Evolutionary conservation across 2,113 vertebrate genomes (phyloP).

Genomic region (Alaudala cheleensis): DNA sequence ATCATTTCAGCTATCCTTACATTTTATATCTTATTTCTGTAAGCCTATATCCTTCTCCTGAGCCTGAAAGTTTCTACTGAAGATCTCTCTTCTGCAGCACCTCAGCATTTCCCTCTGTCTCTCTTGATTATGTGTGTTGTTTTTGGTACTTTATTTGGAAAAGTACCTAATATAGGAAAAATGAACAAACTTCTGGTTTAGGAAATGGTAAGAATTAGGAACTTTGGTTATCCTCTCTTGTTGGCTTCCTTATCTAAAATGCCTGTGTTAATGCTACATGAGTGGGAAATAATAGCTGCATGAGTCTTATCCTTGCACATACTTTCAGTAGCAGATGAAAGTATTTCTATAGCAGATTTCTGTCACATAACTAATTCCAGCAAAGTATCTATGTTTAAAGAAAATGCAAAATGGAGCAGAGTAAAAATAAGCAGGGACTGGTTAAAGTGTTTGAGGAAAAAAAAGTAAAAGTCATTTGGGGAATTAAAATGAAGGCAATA

Average conservation of each 20-base stretch:
- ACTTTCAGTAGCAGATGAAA: not conserved
- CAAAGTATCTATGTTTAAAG: not conserved
- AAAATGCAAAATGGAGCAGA: not conserved
- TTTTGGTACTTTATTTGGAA: not conserved
- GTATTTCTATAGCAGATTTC: too few species aligned
- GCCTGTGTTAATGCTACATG: not conserved
- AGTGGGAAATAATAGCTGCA: not conserved
- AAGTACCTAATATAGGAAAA: not conserved
- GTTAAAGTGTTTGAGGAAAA: not conserved
- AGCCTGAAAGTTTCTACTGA: not conserved
- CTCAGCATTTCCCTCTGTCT: not conserved
- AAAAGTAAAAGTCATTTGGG: not conserved
- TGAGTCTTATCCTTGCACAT: not conserved
- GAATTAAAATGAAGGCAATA: not conserved
- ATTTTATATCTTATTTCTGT: not conserved
- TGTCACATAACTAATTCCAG: not conserved
- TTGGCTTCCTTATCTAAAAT: not conserved
- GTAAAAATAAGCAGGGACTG: not conserved
- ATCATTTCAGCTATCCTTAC: conserved; percentile 1
- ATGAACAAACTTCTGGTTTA: not conserved
- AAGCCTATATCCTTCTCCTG: not conserved
- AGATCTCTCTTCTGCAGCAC: not conserved
- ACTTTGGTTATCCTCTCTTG: not conserved
- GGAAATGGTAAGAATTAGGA: not conserved
- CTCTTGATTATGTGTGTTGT: not conserved